phyloP scores from a whole-genome alignment of 2,113 vertebrate genomes.

The Trogon melanurus region DNA sequence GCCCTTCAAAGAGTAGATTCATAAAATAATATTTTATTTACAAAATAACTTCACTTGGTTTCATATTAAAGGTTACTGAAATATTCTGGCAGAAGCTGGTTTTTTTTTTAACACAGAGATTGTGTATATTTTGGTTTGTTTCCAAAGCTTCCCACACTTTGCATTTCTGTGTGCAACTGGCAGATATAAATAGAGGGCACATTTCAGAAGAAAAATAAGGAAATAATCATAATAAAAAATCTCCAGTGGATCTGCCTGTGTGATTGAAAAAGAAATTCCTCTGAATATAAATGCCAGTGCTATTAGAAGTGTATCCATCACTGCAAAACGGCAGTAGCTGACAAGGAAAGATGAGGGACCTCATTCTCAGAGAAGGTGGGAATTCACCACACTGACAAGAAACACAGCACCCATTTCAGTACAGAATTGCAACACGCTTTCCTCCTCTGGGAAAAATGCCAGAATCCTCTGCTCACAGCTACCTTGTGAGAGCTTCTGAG shows the following conservation, averaged over 20 bases:
- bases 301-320: not conserved
- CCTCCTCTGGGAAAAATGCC: not conserved
- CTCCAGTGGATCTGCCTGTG: not conserved
- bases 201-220: not conserved
- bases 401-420: not conserved
- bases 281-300: slow-evolving; percentile 1
- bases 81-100: not conserved
- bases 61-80: not conserved
- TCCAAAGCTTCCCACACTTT: not conserved
- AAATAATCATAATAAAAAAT: slow-evolving; percentile 2
- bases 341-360: not conserved
- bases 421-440: not conserved
- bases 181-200: not conserved
- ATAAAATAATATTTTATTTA: not conserved
- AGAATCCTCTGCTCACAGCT: not conserved
- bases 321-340: not conserved
- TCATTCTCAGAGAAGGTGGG: not conserved
- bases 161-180: not conserved
- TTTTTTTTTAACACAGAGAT: not conserved
- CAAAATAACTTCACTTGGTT: not conserved
- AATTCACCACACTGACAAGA: not conserved
- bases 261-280: slow-evolving; percentile 4
- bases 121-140: not conserved
- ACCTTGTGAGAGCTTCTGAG: not conserved
- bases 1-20: not conserved